A percentile compares a stretch with the other conserved stretches of the same genome.
phyloP scores from a whole-genome alignment of 1,140 invertebrate species.

The Whitmania pigra region DNA sequence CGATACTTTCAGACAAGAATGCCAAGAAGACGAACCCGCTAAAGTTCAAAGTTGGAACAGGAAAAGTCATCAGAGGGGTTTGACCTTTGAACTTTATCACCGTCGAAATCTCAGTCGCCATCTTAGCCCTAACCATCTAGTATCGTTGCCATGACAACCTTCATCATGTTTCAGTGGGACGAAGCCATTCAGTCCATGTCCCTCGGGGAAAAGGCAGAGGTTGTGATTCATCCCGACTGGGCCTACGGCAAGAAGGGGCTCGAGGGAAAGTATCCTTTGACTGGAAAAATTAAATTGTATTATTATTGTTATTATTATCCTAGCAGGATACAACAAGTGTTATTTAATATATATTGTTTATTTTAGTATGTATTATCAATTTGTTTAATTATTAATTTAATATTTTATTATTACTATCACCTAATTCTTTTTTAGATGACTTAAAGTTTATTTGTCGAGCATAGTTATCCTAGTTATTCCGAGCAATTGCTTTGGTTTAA shows the following conservation, averaged over 20 bases:
- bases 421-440: no score
- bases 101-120: not conserved
- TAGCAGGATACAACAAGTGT: no score
- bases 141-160: not conserved
- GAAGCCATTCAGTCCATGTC: slow-evolving; percentile 26
- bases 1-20: slow-evolving; percentile 15
- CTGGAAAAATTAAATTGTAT: not conserved
- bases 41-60: slow-evolving; percentile 26
- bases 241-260: slow-evolving; percentile 26
- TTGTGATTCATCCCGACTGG: slow-evolving; percentile 27
- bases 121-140: no score
- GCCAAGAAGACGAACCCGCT: slow-evolving; percentile 22
- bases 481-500: no score
- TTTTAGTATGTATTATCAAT: no score
- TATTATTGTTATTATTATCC: slow-evolving; percentile 5
- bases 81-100: not conserved
- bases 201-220: slow-evolving; percentile 25
- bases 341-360: no score
- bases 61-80: slow-evolving; percentile 27
- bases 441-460: no score
- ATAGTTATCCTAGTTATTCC: no score
- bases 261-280: slow-evolving; percentile 29
- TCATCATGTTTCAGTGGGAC: slow-evolving; percentile 25
- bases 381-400: no score
- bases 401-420: no score